Base-by-base conservation (phyloP, 2,888 invertebrate species). In the Hypsopygia costalis region DNA sequence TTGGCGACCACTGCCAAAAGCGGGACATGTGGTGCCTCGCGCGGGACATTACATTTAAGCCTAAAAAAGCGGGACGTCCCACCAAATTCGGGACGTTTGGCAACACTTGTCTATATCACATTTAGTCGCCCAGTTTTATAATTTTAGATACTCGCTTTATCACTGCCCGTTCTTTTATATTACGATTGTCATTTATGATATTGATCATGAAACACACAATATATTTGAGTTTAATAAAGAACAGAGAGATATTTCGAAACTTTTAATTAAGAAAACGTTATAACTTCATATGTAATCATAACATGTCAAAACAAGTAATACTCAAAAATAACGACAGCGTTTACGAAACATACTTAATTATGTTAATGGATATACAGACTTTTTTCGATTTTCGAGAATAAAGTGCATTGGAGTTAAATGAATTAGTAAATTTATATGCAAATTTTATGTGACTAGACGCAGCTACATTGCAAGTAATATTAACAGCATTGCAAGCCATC, bases 221-320 rank as follows among this genome's bases (percentile, higher is more conserved):
- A 25, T 4, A 25, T n/a, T 8, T 2, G 25, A 25, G 25, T 8
- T n/a, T 25, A 25, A 5, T 25, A 7, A 28, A 12, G 5, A 22
- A 33, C 28, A 11, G 28, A 16, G 11, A 11, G n/a, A 20, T 39
- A 32, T 33, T 33, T 30, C 30, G 30, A 30, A 37, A 37, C 21
- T 28, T 21, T n/a, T 49, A 48, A 54, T 58, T 52, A 58, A 42
- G 48, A 47, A 47, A 50, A 55, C 49, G 47, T 6, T 39, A 20
- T 27, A 33, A 33, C 28, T 27, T 34, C 21, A 38, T 40, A 55
- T 47, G 53, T 58, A 62, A 62, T 64, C 58, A 65, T 69, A 73
- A 65, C 66, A 66, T 49, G 62, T 74, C 64, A 65, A 63, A 65
- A 69, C 66, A 69, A 59, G 64, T 61, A 60, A 59, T 59, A 63